phyloP scores from a whole-genome alignment of 2,888 invertebrate genomes.

The Galeruca laticollis region DNA sequence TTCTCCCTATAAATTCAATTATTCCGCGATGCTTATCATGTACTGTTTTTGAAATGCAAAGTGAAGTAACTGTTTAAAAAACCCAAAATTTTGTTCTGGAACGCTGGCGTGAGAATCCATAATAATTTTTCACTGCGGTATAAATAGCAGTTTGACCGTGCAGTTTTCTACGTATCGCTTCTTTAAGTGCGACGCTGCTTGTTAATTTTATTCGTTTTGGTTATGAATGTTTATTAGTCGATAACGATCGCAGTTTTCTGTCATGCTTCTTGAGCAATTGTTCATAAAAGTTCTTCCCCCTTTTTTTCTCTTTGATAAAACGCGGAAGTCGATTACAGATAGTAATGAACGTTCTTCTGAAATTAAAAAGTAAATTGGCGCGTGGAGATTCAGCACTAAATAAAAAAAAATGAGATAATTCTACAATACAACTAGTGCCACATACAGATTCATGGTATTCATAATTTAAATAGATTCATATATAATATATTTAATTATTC shows the following conservation, averaged over 20 bases:
- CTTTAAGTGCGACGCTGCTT: background rate
- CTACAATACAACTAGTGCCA: too few species aligned
- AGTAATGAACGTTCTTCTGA: slow-evolving; percentile 32
- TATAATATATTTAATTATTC: too few species aligned
- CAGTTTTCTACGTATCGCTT: background rate
- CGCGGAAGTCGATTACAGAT: slow-evolving; percentile 42
- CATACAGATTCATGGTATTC: too few species aligned
- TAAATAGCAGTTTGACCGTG: background rate
- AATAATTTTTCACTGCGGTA: background rate
- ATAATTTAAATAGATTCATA: too few species aligned
- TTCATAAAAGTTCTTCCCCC: slow-evolving; percentile 37
- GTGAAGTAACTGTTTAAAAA: background rate
- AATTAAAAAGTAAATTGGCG: slow-evolving; percentile 32
- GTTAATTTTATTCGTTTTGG: slow-evolving; percentile 61
- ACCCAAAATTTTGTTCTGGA: background rate
- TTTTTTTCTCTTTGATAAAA: slow-evolving; percentile 21
- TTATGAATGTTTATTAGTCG: slow-evolving; percentile 53
- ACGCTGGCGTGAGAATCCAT: background rate
- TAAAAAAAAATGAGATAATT: background rate
- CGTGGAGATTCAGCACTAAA: background rate
- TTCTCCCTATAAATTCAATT: too few species aligned
- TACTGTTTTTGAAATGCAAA: background rate
- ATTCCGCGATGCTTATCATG: too few species aligned
- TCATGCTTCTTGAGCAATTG: slow-evolving; percentile 46
- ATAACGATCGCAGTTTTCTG: slow-evolving; percentile 42